Evolutionary conservation across 2,888 invertebrate species (phyloP), one percentile per base, ranked within the genome.

Genomic region (Scotopteryx bipunctaria): DNA sequence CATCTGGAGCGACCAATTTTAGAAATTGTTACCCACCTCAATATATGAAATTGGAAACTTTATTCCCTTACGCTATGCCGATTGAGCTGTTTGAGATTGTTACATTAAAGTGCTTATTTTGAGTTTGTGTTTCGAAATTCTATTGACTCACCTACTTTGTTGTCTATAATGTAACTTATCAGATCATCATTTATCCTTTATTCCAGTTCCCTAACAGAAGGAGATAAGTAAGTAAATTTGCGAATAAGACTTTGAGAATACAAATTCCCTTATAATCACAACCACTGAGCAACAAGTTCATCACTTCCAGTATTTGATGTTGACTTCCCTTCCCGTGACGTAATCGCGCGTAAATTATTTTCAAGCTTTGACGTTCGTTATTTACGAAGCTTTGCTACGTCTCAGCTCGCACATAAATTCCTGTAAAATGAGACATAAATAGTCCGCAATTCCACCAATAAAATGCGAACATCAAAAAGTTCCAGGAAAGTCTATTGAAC

Each of bases 391-490:
- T 65, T 68, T 64, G 67, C 64, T 62, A 61, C 57, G 64, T 70
- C 63, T 55, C 56, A 55, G 53, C 65, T 73, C 63, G 70, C 70
- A 73, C 75, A 81, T 80, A 81, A 81, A 78, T 83, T 79, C 66
- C 67, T 68, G 73, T 76, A 76, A 82, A 81, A 78, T 75, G 63
- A 73, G 74, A 78, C 76, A 70, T 74, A 79, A 83, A 85, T 83
- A 79, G 73, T 71, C 64, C 55, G 69, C 73, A 66, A 78, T 78
- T 73, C 66, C 59, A 67, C 75, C 69, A 79, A 78, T 81, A 80
- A 78, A 71, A 78, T 71, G 72, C 64, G 64, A 76, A 83, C 80
- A 81, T 85, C 83, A 86, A 87, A 87, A 81, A 67, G 69, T 67
- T 67, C 78, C 63, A 59, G 70, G 80, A 80, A 82, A 70, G 73